Evolutionary conservation across 2,888 invertebrate genomes (phyloP), one percentile per base, ranked within the genome.

Genomic region (Agrilus cyanescens): DNA sequence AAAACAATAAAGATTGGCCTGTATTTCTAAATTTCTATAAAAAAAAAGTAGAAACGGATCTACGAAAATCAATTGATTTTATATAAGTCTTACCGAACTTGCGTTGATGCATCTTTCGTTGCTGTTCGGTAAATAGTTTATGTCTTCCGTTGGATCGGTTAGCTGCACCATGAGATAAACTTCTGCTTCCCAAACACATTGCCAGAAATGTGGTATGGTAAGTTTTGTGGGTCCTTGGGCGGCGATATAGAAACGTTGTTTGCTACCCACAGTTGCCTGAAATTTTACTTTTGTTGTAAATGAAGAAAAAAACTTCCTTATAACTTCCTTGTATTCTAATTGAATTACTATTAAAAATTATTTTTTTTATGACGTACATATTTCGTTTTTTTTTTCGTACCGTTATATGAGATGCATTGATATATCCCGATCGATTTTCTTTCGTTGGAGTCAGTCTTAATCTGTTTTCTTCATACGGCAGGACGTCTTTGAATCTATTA

Each of bases 381-480:
- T n/a, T 13, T 34, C 4, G 30, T 29, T 13, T 34, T 1, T 6
- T 32, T 29, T 33, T 52, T 53, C 60, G 62, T 63, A 89, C 90
- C 56, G 86, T 85, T 47, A 94, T 79, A 58, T 90, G 86, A 3
- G 90, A 91, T 2, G 93, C 93, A 69, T 94, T 94, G 52, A 94
- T 85, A 57, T 94, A 95, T 12, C 94, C 94, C 57, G 78, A 77
- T 41, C 83, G 81, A 67, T 95, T 94, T 53, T 78, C 77, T 56
- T 83, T 81, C 8, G 82, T 77, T 5, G 91, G 85, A n/a, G 81
- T 80, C 15, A 94, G 68, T 46, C 84, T 74, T 30, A 94, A 83
- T 39, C 93, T 68, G 63, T 89, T 93, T 59, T 89, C 88, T 58
- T 90, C 93, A 61, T 94, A 95, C 0, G 94, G 94, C 49, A 93